Evolutionary conservation across 2,113 vertebrate species (phyloP).

Genomic region (Brachyhypopomus gauderio): DNA sequence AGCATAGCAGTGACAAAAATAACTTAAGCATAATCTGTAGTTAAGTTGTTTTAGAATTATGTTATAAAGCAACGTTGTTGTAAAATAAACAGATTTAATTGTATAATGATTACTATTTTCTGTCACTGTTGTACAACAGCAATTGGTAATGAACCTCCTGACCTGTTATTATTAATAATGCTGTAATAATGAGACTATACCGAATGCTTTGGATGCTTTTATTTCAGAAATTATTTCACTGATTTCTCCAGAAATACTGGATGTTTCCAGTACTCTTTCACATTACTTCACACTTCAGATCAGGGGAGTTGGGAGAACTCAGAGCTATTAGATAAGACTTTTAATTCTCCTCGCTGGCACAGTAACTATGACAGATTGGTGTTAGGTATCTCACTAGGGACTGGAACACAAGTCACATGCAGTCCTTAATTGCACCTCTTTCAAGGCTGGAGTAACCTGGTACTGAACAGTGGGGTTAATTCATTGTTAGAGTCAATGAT

Average conservation of each 20-base stretch:
- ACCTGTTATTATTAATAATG: neutral
- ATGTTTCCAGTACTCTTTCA: no score
- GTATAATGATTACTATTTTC: neutral
- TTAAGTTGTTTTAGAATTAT: no score
- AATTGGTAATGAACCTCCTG: neutral
- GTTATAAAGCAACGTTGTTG: no score
- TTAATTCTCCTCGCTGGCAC: slow-evolving; percentile 17
- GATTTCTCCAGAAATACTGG: neutral
- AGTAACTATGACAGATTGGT: slow-evolving; percentile 9
- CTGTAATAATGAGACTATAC: neutral
- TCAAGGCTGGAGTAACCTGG: neutral
- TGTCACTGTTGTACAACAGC: neutral
- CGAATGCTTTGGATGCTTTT: neutral
- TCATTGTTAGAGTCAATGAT: slow-evolving; percentile 46
- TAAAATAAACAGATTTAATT: neutral
- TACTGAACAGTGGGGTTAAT: slow-evolving; percentile 22
- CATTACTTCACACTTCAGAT: no score
- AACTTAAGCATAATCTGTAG: neutral
- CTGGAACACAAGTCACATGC: slow-evolving; percentile 12
- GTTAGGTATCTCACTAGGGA: slow-evolving; percentile 17
- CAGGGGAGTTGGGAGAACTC: neutral
- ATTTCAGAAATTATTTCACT: neutral
- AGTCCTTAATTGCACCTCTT: slow-evolving; percentile 27
- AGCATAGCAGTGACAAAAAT: neutral
- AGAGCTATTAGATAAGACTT: neutral